Evolutionary conservation across 2,888 invertebrate genomes (phyloP).

Genomic region (Eucera pruinosa): DNA sequence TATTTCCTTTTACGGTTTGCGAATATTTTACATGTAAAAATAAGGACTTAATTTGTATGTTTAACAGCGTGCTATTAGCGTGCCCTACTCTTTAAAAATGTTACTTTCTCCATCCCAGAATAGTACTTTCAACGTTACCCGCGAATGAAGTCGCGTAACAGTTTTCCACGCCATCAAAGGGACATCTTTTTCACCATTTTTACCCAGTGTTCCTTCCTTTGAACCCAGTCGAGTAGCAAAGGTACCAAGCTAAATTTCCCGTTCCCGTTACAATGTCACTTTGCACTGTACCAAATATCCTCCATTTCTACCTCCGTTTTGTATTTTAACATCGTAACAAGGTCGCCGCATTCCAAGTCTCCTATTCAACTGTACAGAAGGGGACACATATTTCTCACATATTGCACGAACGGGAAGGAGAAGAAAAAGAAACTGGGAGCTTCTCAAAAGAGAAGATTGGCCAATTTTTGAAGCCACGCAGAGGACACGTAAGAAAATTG

Average conservation of each 20-base stretch:
- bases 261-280: slow-evolving; percentile 11
- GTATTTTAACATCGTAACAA: slow-evolving; percentile 1
- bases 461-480: neutral
- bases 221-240: neutral
- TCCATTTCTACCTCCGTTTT: neutral
- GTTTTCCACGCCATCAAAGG: slow-evolving; percentile 11
- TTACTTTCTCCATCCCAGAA: neutral
- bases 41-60: too few species aligned
- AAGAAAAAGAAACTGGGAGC: neutral
- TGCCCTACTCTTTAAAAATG: neutral
- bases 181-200: neutral
- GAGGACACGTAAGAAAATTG: neutral
- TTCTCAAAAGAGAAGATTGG: neutral
- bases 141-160: neutral
- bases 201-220: neutral
- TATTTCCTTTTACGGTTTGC: too few species aligned
- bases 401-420: neutral
- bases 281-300: neutral
- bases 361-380: too few species aligned
- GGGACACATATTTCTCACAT: neutral
- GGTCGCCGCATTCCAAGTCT: neutral
- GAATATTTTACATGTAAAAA: too few species aligned
- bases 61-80: neutral
- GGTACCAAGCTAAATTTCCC: neutral
- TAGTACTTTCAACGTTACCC: neutral